Evolutionary conservation across 2,888 invertebrate species (phyloP), one percentile per base, ranked within the genome.

Genomic region (Habroteleia sp.): DNA sequence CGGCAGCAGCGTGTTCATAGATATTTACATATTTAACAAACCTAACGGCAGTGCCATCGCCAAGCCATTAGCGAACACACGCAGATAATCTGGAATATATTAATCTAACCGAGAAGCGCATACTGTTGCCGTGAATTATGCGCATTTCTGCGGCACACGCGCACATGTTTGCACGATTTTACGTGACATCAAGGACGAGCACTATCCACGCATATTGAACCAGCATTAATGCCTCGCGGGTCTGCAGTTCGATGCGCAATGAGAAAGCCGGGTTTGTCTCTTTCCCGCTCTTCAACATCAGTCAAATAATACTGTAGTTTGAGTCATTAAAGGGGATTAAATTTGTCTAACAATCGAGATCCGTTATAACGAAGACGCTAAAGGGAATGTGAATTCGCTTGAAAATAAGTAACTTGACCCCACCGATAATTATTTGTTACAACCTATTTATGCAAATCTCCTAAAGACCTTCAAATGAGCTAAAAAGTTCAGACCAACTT

Each of bases 1-100:
- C 46, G 60, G 58, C 58, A 17, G 27, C 31, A 33, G 20, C 42
- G 39, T 37, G 42, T 66, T 65, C 65, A 52, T 37, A 62, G 76
- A 56, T 83, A 85, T 86, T 85, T 85, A 82, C 84, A 85, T 85
- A 84, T 84, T 85, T 85, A 84, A 84, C 83, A 82, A 85, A 82
- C 80, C 79, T 79, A 77, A 80, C 79, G 74, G 74, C 68, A 60
- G 52, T 42, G 73, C 63, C 76, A 74, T 46, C 76, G 77, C 73
- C 76, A 66, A 66, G 77, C 79, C 83, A 83, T 82, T 83, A 83
- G 79, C 78, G 78, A 83, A 79, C 79, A 79, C 80, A 81, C 79
- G 80, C 80, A 80, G 79, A 83, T 83, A 83, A 82, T 81, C 82
- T 74, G 76, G 83, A 81, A 82, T 84, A 83, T 83, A 82, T 84